Evolutionary conservation across 2,797 vertebrate genomes (phyloP), one percentile per base, ranked within the genome.

Genomic region (Nothura maculosa): DNA sequence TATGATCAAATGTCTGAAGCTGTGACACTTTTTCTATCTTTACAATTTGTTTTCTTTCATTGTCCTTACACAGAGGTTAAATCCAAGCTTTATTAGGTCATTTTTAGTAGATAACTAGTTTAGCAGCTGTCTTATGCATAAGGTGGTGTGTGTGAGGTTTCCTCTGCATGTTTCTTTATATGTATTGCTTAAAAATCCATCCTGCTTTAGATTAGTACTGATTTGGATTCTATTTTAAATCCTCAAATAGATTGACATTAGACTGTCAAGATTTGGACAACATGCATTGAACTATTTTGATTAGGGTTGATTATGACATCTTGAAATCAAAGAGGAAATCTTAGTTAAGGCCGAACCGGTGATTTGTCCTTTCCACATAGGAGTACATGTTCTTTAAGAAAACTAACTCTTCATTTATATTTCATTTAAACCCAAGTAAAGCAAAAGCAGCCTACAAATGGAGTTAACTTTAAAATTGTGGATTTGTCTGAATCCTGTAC

Each of bases 191-290:
- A 7, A 57, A 60, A 1, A 2, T 5, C 2, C 1, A 16, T 20
- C 6, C 2, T 80, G 7, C 3, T 64, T 89, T 74, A 60, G 15
- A 12, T 48, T 81, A 8, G 24, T 72, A 5, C 13, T 75, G 45
- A 30, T 64, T 64, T 82, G 92, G 18, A 0, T 75, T 91, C 27
- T 79, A 36, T 57, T 89, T 70, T 80, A 74, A 70, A 34, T 61
- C 9, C 20, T 88, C 9, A 48, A 38, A 13, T 13, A 24, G 10
- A 9, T 48, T 32, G 16, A 67, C n/a, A 27, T 34, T 48, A 19
- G 45, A 18, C 60, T 40, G 10, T n/a, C 6, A 12, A 87, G 40
- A 7, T n/a, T 7, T 55, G 16, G 30, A 27, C 20, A 62, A 11
- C 20, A 19, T 4, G 24, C 19, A 42, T 1, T 32, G 60, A 81